Evolutionary conservation across 1,140 invertebrate species (phyloP).

Genomic region (Achatina immaculata): DNA sequence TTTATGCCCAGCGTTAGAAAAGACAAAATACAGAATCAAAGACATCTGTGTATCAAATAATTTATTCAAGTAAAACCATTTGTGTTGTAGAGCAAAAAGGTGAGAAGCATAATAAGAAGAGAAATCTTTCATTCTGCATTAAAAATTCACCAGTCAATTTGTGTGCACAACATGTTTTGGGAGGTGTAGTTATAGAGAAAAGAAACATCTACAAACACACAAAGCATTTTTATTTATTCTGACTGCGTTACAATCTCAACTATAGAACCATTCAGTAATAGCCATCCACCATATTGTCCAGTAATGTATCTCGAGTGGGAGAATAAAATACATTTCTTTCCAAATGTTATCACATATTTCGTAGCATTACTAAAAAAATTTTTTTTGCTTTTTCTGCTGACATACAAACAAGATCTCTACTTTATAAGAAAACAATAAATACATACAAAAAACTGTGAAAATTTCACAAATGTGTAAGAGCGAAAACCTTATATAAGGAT

Average conservation of each 20-base stretch:
- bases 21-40: not conserved
- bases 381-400: not conserved
- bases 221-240: not conserved
- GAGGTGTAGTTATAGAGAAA: not conserved
- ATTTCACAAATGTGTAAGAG: too few relatives aligned
- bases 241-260: not conserved
- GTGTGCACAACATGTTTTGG: not conserved
- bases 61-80: constrained; percentile 42
- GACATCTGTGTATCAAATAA: constrained; percentile 34
- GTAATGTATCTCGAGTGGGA: not conserved
- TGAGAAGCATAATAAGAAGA: constrained; percentile 23
- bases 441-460: too few relatives aligned
- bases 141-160: not conserved
- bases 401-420: not conserved
- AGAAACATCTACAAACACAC: not conserved
- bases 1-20: not conserved
- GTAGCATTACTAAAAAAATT: not conserved
- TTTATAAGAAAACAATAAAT: not conserved
- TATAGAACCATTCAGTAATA: not conserved
- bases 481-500: too few relatives aligned
- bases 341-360: not conserved
- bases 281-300: too few relatives aligned
- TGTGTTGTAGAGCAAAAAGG: constrained; percentile 36
- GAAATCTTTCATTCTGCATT: not conserved
- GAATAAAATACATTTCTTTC: not conserved